phyloP scores from a whole-genome alignment of 2,797 vertebrate species.

The Lepus oiostolus region DNA sequence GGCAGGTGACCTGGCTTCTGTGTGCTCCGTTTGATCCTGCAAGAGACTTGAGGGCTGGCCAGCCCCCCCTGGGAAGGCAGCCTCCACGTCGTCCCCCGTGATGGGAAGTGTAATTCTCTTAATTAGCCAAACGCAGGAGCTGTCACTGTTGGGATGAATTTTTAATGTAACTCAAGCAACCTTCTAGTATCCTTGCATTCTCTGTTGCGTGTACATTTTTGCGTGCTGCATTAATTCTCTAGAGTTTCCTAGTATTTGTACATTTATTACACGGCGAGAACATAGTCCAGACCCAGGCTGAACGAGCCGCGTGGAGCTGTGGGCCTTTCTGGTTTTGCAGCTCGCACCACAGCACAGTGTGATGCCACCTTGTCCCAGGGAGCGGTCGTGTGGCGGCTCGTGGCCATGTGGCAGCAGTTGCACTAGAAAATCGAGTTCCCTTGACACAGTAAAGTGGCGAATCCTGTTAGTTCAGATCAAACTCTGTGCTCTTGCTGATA shows the following conservation, averaged over 20 bases:
- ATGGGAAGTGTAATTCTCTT: slow-evolving; percentile 54
- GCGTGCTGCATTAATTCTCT: slow-evolving; percentile 43
- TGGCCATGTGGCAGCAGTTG: slow-evolving; percentile 51
- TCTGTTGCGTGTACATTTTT: slow-evolving; percentile 59
- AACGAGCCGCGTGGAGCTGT: background rate
- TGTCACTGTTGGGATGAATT: slow-evolving; percentile 45
- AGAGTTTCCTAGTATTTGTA: slow-evolving; percentile 57
- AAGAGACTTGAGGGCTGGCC: background rate
- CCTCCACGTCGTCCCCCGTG: background rate
- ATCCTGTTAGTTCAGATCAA: background rate
- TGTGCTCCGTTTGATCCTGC: background rate
- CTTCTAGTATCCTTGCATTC: slow-evolving; percentile 57
- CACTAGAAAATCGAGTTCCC: slow-evolving; percentile 9
- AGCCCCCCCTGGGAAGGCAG: slow-evolving; percentile 26
- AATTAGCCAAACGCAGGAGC: background rate
- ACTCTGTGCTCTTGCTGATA: background rate
- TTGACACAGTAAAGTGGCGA: background rate
- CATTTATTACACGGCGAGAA: background rate
- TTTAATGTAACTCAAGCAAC: slow-evolving; percentile 54
- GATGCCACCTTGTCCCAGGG: slow-evolving; percentile 29
- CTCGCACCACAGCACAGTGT: background rate
- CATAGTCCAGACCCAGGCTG: background rate
- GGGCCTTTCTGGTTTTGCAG: slow-evolving; percentile 22
- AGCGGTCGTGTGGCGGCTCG: background rate
- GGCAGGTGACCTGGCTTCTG: background rate